Evolutionary conservation across 2,797 vertebrate genomes (phyloP), one percentile per base, ranked within the genome.

Genomic region (Leucoraja ocellata): DNA sequence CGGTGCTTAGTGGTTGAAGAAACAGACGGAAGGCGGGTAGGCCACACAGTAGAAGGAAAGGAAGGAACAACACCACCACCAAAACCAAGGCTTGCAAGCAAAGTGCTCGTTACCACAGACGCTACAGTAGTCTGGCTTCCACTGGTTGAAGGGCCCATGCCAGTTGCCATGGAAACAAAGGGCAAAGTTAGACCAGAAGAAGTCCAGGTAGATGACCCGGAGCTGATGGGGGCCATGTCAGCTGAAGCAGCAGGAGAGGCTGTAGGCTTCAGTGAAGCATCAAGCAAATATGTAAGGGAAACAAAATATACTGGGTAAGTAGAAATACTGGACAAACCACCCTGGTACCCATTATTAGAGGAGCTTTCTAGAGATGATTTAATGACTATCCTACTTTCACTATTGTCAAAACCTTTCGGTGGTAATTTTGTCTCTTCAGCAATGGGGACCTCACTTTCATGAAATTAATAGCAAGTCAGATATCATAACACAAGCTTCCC

Each of bases 161-260:
- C 98, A 0, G 98, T 99, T 9, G 98, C 98, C 97, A 99, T 99
- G 81, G 98, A 99, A 91, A 99, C 98, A 0, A 99, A 99, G 46
- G 98, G 99, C 96, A 99, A 99, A 63, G 98, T 98, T 93, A 99
- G 97, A 93, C 98, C 98, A 0, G 98, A 98, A 93, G 98, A 98
- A 0, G 98, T 99, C 98, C 98, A 99, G 61, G 98, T 99, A 65
- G 98, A 99, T 36, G 98, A 99, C 77, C 98, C 98, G 0, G 98
- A 99, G 94, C 98, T 99, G 97, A 99, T 99, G 94, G 98, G 98
- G 93, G 98, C 98, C 98, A 99, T 99, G 96, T 99, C 98, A 0
- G 98, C 98, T 0, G 98, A 99, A 83, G 98, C 98, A 93, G 98
- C 98, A 36, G 98, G 98, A 95, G 98, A 98, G 4, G 97, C 97